phyloP scores from a whole-genome alignment of 2,113 vertebrate species.

The Condylura cristata region DNA sequence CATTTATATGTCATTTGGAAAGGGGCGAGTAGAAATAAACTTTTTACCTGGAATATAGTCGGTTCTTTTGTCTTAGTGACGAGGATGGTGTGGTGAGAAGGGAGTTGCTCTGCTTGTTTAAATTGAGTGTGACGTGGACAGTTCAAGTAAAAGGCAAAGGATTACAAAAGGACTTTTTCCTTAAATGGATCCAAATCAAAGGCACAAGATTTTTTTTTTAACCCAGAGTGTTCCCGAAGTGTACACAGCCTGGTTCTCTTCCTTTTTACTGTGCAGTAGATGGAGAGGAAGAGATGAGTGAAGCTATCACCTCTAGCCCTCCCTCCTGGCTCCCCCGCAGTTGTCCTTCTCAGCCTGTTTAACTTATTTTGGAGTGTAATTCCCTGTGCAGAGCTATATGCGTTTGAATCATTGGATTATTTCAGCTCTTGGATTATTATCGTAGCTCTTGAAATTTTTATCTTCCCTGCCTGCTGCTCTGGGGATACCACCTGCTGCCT shows the following conservation, averaged over 20 bases:
- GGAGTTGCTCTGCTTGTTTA: neutral
- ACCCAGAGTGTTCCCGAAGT: neutral
- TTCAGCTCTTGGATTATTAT: neutral
- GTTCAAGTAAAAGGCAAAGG: neutral
- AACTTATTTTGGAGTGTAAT: too few species aligned
- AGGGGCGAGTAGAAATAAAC: neutral
- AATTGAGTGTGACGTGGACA: neutral
- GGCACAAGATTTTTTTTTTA: neutral
- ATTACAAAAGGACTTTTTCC: neutral
- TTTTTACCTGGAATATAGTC: neutral
- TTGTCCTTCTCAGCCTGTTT: neutral
- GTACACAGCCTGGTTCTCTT: neutral
- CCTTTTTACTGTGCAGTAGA: neutral
- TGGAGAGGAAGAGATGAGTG: neutral
- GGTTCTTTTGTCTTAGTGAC: neutral
- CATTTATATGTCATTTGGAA: neutral
- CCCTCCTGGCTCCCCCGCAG: too few species aligned
- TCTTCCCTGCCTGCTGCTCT: neutral
- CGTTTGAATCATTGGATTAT: neutral
- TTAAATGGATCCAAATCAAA: neutral
- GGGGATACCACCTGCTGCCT: neutral
- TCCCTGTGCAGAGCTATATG: neutral
- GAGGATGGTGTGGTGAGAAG: neutral
- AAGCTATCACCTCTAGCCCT: neutral
- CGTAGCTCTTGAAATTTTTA: neutral